Percentiles rank a stretch among this genome's conserved stretches.
Evolutionary conservation across 2,888 invertebrate species (phyloP).

Genomic region (Polietes domitor): DNA sequence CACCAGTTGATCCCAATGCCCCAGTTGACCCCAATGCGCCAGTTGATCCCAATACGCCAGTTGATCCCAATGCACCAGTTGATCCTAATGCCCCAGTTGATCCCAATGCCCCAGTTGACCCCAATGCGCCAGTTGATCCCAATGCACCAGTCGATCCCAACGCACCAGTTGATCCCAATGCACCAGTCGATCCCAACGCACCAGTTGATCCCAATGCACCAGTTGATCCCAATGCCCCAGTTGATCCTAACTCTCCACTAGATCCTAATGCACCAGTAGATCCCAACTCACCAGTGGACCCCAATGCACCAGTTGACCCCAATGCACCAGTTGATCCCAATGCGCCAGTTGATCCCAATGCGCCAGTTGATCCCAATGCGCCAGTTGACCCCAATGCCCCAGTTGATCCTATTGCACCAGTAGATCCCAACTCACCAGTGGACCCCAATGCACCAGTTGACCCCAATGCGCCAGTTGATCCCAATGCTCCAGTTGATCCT

Average conservation of each 20-base stretch:
- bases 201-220: slow-evolving; percentile 58
- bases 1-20: slow-evolving; percentile 57
- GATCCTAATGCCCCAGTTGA: slow-evolving; percentile 42
- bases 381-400: slow-evolving; percentile 62
- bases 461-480: slow-evolving; percentile 50
- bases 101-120: slow-evolving; percentile 51
- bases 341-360: slow-evolving; percentile 49
- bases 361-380: slow-evolving; percentile 53
- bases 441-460: slow-evolving; percentile 47
- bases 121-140: slow-evolving; percentile 43
- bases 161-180: slow-evolving; percentile 43
- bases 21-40: slow-evolving; percentile 58
- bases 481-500: slow-evolving; percentile 49
- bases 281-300: slow-evolving; percentile 43
- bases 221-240: slow-evolving; percentile 49
- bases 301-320: slow-evolving; percentile 50
- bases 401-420: slow-evolving; percentile 40
- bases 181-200: slow-evolving; percentile 51
- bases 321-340: slow-evolving; percentile 46
- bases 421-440: slow-evolving; percentile 40
- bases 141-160: slow-evolving; percentile 54
- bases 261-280: slow-evolving; percentile 51
- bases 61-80: slow-evolving; percentile 45
- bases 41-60: slow-evolving; percentile 65
- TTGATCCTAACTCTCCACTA: slow-evolving; percentile 34